Evolutionary conservation across 2,888 invertebrate species (phyloP), one percentile per base, ranked within the genome.

Genomic region (Volucella zonaria): DNA sequence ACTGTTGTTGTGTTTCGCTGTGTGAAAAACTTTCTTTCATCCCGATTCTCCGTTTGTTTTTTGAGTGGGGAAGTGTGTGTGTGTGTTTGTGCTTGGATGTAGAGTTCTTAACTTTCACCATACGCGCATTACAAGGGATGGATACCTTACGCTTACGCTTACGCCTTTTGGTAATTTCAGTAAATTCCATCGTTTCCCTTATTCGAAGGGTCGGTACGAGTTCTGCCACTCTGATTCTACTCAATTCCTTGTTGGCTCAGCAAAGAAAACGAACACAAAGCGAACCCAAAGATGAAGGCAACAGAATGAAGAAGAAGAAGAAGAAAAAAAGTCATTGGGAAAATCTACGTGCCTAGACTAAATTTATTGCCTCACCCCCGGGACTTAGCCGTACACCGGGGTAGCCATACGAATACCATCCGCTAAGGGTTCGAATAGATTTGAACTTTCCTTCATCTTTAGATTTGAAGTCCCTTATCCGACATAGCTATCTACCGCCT

Each of bases 271-370:
- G 23, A 66, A 47, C 49, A 68, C 52, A 42, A 11, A 3, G 42
- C 12, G 10, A 3, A 64, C 12, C 11, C 62, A 47, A 38, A 11
- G 45, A 61, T 31, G n/a, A 31, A 61, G 61, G n/a, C 14, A 31
- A 47, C 12, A 31, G 40, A 8, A 54, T 47, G 40, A 49, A 23
- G 43, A 45, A 52, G 42, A 59, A 31, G 12, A 40, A 15, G 23
- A 31, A 56, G 54, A 59, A 64, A 73, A 77, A 83, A 76, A 77
- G 64, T 78, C 71, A 74, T 80, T 86, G 76, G 70, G 70, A 79
- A 86, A 87, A 73, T 75, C 87, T 88, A 88, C 88, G 88, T 88
- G 88, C 88, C 87, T 87, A 87, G 88, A 88, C 88, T 88, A 88
- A 87, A 88, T 88, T 87, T 88, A 88, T 87, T 87, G 87, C 86